Evolutionary conservation across 2,113 vertebrate species (phyloP), one percentile per base, ranked within the genome.

Genomic region (Cacatua alba): DNA sequence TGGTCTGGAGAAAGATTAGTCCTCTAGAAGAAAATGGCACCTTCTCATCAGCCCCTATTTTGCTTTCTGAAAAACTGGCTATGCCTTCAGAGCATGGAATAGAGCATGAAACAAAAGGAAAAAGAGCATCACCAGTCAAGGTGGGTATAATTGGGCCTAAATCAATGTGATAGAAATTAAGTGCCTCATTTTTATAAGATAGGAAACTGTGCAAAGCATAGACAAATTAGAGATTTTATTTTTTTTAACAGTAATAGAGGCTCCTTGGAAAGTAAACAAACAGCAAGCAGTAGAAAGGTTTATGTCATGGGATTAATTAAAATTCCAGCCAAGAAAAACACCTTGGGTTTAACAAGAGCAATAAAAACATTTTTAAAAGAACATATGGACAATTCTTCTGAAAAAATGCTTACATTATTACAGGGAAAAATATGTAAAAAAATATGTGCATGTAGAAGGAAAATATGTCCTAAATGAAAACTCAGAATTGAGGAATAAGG

Each of bases 221-320:
- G 95, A 90, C 28, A 97, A 95, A 86, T 94, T 68, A 82, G 43
- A 92, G 29, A 62, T 11, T 28, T 82, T 37, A 21, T 13, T 86
- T 74, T 11, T 74, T 91, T 86, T 62, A n/a, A n/a, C 33, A 84
- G 64, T 63, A 86, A 80, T 74, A 86, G 55, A 82, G 13, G 5
- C 25, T 95, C 21, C 53, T 93, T 85, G 68, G 63, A 94, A 94
- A 94, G 67, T 86, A 95, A 96, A 95, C 68, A 95, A 95, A 92
- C 69, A 88, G 18, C 2, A 0, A 91, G 48, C 23, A 93, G 63
- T 62, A 77, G 59, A 76, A 93, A 90, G 68, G 64, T 62, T 92
- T 94, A 62, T 91, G 59, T 80, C 79, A 95, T 10, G 72, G 72
- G 25, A 70, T 48, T 94, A 95, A 88, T 94, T 94, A 94, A 94